phyloP scores from a whole-genome alignment of 2,888 invertebrate genomes.

The Drosophila hamatofila region DNA sequence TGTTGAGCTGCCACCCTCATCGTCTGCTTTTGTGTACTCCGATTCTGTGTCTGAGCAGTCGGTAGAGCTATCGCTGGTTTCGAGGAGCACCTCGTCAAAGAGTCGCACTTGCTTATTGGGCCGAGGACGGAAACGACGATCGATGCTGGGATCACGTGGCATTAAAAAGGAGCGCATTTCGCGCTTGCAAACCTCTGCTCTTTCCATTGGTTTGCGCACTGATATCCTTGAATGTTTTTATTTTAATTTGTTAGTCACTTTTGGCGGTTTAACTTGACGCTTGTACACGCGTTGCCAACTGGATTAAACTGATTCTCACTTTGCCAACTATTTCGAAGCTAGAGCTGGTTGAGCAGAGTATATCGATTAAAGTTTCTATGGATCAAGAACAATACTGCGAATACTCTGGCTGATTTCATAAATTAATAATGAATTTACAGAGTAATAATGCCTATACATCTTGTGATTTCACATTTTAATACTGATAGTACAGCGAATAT shows the following conservation, averaged over 20 bases:
- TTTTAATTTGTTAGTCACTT: constrained; percentile 13
- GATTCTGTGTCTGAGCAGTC: constrained; percentile 63
- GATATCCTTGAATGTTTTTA: background rate
- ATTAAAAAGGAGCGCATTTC: constrained; percentile 80
- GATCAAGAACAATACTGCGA: background rate
- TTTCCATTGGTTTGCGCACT: constrained; percentile 29
- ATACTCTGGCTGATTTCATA: too few species aligned
- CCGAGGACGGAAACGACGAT: constrained; percentile 79
- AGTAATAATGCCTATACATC: constrained; percentile 1
- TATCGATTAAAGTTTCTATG: background rate
- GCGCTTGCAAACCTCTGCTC: constrained; percentile 31
- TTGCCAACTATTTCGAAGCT: constrained; percentile 30
- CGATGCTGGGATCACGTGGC: constrained; percentile 82
- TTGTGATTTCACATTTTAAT: background rate
- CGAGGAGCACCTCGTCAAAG: constrained; percentile 67
- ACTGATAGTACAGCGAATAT: too few species aligned
- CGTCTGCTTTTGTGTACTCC: constrained; percentile 42
- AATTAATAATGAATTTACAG: too few species aligned
- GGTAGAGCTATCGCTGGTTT: constrained; percentile 57
- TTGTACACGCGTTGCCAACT: constrained; percentile 34
- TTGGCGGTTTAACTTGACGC: constrained; percentile 57
- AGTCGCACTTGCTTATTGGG: constrained; percentile 74
- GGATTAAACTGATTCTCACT: background rate
- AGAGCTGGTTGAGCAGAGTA: background rate
- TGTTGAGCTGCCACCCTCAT: constrained; percentile 43